Conservation (phyloP, 2,113 vertebrate species). For the Melanerpes aurifrons region DNA sequence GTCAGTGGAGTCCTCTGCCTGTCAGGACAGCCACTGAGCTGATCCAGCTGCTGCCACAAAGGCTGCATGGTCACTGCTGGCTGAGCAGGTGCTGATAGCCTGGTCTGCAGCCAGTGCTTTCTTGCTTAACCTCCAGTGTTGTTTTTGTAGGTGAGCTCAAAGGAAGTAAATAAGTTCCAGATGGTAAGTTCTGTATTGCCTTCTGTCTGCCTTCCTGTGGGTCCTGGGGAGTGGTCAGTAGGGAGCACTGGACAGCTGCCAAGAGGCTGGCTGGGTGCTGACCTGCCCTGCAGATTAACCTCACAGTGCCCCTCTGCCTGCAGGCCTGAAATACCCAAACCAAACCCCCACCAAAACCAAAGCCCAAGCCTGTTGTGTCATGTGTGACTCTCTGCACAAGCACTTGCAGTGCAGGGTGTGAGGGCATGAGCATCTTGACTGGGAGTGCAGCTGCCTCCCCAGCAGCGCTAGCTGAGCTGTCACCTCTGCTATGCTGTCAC, state of each 20-base stretch:
- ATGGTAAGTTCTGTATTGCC: constrained; percentile 85
- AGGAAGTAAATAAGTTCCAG: constrained; percentile 99
- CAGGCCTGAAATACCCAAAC: background rate
- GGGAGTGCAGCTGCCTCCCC: background rate
- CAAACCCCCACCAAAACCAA: background rate
- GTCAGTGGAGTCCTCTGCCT: background rate
- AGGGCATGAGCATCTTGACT: background rate
- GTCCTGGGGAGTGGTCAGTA: background rate
- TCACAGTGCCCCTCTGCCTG: background rate
- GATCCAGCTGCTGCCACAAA: background rate
- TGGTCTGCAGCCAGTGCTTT: background rate
- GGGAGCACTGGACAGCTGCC: background rate
- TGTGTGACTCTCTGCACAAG: background rate
- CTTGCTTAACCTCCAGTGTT: background rate
- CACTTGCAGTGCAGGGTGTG: background rate
- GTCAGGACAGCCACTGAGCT: background rate
- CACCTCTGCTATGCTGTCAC: background rate
- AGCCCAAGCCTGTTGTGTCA: background rate
- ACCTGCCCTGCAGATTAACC: background rate
- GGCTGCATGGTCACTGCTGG: background rate
- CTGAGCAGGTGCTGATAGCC: background rate
- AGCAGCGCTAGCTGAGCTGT: background rate
- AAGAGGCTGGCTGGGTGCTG: background rate
- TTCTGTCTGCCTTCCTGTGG: background rate
- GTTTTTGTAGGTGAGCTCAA: constrained; percentile 89